Conservation (phyloP, 2,888 invertebrate genomes). For the Drosophila diplacantha region DNA sequence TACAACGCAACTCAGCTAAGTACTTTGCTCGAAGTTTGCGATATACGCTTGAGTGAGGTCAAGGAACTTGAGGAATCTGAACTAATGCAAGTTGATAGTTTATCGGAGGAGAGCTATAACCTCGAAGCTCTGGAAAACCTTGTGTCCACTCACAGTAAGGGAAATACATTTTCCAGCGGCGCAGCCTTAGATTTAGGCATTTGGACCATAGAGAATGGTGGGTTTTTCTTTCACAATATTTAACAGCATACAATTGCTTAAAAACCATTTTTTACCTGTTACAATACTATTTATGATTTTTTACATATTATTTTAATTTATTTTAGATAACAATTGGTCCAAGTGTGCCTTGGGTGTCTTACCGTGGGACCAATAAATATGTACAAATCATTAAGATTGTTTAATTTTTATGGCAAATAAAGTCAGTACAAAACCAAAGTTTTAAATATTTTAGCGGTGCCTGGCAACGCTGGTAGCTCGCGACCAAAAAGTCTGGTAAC, state of each 20-base stretch:
- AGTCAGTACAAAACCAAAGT: not conserved
- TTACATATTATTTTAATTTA: constrained; percentile 14
- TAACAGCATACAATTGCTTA: not conserved
- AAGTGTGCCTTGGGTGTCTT: constrained; percentile 73
- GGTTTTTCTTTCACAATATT: not conserved
- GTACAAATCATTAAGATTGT: not conserved
- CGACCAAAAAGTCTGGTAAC: no score
- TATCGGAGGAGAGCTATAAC: constrained; percentile 10
- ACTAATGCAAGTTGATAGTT: constrained; percentile 6
- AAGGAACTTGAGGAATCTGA: not conserved
- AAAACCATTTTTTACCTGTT: no score
- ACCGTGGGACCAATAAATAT: constrained; percentile 62
- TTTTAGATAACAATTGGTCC: constrained; percentile 69
- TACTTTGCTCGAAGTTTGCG: constrained; percentile 52
- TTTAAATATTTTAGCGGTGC: not conserved
- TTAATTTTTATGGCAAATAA: constrained; percentile 2
- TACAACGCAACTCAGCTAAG: constrained; percentile 48
- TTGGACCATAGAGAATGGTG: constrained; percentile 71
- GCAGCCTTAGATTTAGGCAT: constrained; percentile 52
- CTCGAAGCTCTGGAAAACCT: constrained; percentile 9
- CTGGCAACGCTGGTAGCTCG: no score
- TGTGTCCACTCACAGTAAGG: not conserved
- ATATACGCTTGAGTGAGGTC: constrained; percentile 24
- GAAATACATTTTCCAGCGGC: not conserved
- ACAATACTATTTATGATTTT: not conserved